Evolutionary conservation across 2,113 vertebrate genomes (phyloP).

Genomic region (Gymnobelideus leadbeateri): DNA sequence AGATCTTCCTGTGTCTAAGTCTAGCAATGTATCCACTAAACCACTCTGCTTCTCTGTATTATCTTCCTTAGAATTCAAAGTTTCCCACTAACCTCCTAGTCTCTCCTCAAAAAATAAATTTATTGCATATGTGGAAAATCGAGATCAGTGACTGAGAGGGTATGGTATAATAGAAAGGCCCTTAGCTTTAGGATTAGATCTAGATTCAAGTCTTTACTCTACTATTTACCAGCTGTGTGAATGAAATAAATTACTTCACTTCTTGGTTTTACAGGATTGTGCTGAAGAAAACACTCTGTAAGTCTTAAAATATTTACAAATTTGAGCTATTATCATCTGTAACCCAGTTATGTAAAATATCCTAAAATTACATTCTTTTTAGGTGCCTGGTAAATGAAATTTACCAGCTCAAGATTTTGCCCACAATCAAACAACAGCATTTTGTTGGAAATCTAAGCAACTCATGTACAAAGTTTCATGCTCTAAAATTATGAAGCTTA

Average conservation of each 20-base stretch:
- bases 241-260: neutral
- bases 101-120: neutral
- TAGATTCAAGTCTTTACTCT: neutral
- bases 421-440: neutral
- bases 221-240: neutral
- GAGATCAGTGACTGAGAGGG: neutral
- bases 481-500: neutral
- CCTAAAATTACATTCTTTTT: neutral
- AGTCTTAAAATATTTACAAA: neutral
- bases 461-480: neutral
- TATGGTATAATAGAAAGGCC: neutral
- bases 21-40: neutral
- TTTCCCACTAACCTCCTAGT: neutral
- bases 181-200: neutral
- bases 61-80: neutral
- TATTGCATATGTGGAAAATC: neutral
- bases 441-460: conserved; percentile 20
- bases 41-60: neutral
- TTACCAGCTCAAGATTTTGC: neutral
- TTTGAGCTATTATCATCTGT: neutral
- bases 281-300: neutral
- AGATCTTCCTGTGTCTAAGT: neutral
- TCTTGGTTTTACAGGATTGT: neutral
- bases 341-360: neutral
- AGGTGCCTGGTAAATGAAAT: neutral